A percentile compares a stretch with the other conserved stretches of the same genome.
Conservation (phyloP, 2,113 vertebrate species). For the Gavialis gangeticus region DNA sequence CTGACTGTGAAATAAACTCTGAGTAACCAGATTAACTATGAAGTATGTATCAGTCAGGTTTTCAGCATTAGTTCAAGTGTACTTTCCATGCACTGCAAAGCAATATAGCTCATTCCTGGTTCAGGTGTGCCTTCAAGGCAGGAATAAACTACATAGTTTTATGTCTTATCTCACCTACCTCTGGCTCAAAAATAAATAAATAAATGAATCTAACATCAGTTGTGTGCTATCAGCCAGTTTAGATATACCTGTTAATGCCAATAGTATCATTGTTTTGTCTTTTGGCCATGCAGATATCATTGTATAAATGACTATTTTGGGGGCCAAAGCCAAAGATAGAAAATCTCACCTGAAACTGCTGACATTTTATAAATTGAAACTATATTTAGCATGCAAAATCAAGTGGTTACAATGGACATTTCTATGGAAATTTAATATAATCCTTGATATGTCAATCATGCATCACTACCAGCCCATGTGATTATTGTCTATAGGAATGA, state of each 20-base stretch:
- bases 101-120: conserved; percentile 32
- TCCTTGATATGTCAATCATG: conserved; percentile 7
- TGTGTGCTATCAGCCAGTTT: conserved; percentile 32
- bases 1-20: conserved; percentile 82
- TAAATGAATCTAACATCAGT: neutral
- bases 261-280: conserved; percentile 68
- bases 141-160: conserved; percentile 36
- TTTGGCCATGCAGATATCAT: conserved; percentile 25
- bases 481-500: conserved; percentile 42
- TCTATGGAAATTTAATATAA: conserved; percentile 40
- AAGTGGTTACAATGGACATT: conserved; percentile 47
- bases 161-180: neutral
- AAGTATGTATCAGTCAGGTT: conserved; percentile 76
- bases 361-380: conserved; percentile 3
- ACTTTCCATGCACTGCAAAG: conserved; percentile 27
- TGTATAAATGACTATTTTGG: conserved; percentile 34
- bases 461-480: conserved; percentile 18
- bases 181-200: conserved; percentile 43
- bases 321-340: conserved; percentile 37
- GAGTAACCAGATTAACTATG: conserved; percentile 81
- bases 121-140: conserved; percentile 41
- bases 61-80: conserved; percentile 72
- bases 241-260: conserved; percentile 57
- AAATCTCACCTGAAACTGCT: conserved; percentile 59
- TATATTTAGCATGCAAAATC: conserved; percentile 30